Percentiles rank a stretch among this genome's conserved stretches.
Conservation (phyloP, 2,888 invertebrate genomes). For the Shargacucullia verbasci region DNA sequence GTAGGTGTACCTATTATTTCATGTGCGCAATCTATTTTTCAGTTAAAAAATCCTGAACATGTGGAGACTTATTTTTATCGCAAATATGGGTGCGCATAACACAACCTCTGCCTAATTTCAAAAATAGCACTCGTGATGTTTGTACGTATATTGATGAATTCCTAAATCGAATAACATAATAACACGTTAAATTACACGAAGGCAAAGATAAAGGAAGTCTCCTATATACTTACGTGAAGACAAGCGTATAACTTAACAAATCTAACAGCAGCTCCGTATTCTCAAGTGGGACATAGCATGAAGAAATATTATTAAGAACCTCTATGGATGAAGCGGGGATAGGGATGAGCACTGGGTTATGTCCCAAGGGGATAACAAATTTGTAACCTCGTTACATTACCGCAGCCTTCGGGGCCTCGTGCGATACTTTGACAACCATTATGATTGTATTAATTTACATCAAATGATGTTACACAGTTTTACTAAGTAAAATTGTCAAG, state of each 20-base stretch:
- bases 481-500: slow-evolving; percentile 37
- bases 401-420: slow-evolving; percentile 58
- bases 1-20: no score
- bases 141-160: no score
- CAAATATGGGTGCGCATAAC: no score
- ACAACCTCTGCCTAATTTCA: no score
- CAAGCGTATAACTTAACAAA: slow-evolving; percentile 51
- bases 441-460: slow-evolving; percentile 63
- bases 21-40: no score
- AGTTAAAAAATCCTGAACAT: no score
- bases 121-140: no score
- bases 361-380: slow-evolving; percentile 67
- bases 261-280: slow-evolving; percentile 42
- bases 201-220: slow-evolving; percentile 10
- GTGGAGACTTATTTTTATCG: no score
- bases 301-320: slow-evolving; percentile 67
- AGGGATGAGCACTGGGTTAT: slow-evolving; percentile 59
- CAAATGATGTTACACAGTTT: slow-evolving; percentile 49
- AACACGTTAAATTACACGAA: slow-evolving; percentile 25
- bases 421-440: slow-evolving; percentile 66
- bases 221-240: slow-evolving; percentile 27
- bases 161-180: slow-evolving; percentile 8
- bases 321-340: slow-evolving; percentile 58
- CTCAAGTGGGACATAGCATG: slow-evolving; percentile 58
- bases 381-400: slow-evolving; percentile 65